Evolutionary conservation across 2,113 vertebrate genomes (phyloP).

Genomic region (Erythrocercus mccallii): DNA sequence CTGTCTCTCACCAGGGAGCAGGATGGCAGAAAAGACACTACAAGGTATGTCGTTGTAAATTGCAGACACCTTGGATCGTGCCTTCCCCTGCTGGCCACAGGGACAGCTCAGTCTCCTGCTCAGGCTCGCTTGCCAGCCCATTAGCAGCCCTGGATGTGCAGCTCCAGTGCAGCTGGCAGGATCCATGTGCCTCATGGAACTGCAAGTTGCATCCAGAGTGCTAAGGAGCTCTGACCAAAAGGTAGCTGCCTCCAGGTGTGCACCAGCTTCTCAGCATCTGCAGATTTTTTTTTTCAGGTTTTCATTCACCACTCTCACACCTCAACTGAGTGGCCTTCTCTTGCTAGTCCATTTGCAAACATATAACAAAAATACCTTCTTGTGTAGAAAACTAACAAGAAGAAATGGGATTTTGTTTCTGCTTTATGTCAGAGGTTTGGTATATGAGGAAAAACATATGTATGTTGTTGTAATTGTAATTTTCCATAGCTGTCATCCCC

Average conservation of each 20-base stretch:
- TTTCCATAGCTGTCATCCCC: background rate
- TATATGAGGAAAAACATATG: background rate
- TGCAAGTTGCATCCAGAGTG: background rate
- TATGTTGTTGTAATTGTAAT: background rate
- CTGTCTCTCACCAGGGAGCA: slow-evolving; percentile 69
- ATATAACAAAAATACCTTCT: background rate
- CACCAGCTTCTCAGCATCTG: background rate
- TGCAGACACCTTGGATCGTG: background rate
- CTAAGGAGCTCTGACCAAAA: background rate
- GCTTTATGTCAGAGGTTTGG: background rate
- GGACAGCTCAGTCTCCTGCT: background rate
- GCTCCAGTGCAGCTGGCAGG: background rate
- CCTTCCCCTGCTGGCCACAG: background rate
- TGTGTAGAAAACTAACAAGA: background rate
- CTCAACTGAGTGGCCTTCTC: background rate
- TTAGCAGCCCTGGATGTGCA: background rate
- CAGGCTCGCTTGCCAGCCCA: background rate
- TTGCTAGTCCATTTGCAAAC: background rate
- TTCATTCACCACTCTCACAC: background rate
- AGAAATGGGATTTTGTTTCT: background rate
- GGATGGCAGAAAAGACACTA: slow-evolving; percentile 31
- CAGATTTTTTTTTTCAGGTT: background rate
- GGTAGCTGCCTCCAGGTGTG: background rate
- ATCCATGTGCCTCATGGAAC: background rate
- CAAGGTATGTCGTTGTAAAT: slow-evolving; percentile 50